Conservation (phyloP, 92 coral and sea anemone genomes). For the Anthopleura xanthogrammica region DNA sequence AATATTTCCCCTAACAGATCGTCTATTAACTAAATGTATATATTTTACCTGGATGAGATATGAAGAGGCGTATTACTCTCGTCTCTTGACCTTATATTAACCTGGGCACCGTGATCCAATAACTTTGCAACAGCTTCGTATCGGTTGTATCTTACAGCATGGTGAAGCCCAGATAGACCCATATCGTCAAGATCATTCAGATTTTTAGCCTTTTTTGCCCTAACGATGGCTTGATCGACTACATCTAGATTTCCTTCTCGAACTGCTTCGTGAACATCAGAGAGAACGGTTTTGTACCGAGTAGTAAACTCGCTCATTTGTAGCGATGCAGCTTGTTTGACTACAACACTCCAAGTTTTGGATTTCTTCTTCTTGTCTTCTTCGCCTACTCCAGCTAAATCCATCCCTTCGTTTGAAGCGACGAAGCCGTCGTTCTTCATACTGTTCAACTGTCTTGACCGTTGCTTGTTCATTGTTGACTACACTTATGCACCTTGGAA, state of each 20-base stretch:
- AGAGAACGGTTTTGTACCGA: background rate
- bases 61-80: slow-evolving; percentile 48
- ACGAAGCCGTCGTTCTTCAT: background rate
- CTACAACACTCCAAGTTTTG: slow-evolving; percentile 6
- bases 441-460: too few relatives aligned
- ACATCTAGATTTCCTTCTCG: slow-evolving; percentile 49
- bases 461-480: too few relatives aligned
- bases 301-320: slow-evolving; percentile 12
- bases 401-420: background rate
- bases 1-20: too few relatives aligned
- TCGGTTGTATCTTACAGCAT: slow-evolving; percentile 55
- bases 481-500: too few relatives aligned
- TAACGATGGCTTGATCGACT: slow-evolving; percentile 33
- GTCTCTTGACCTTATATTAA: slow-evolving; percentile 40
- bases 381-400: background rate
- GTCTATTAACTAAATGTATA: background rate
- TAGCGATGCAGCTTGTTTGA: background rate
- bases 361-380: background rate
- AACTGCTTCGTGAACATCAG: slow-evolving; percentile 42
- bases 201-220: slow-evolving; percentile 16
- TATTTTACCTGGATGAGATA: slow-evolving; percentile 47
- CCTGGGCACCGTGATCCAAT: slow-evolving; percentile 44
- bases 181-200: slow-evolving; percentile 29
- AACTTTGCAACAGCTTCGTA: slow-evolving; percentile 33
- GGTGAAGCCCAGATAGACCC: slow-evolving; percentile 47